Evolutionary conservation across 2,888 invertebrate genomes (phyloP).

Genomic region (Drosophila quasianomalipes): DNA sequence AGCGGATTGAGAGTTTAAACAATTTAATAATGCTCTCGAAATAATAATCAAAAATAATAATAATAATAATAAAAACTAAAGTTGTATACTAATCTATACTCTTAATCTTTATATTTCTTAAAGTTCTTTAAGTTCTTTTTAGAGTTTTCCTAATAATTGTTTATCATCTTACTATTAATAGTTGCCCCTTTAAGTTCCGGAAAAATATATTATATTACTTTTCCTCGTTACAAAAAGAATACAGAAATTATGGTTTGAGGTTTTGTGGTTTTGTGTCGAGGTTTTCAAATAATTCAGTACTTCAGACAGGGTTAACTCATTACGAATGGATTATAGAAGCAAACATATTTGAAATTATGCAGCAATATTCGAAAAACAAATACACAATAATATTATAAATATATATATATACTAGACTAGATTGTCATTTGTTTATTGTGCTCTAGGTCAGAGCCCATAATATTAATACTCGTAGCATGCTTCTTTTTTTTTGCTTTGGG

Average conservation of each 20-base stretch:
- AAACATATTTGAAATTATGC: background rate
- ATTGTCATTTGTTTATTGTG: conserved; percentile 44
- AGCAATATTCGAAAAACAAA: background rate
- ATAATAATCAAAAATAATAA: background rate
- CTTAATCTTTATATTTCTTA: background rate
- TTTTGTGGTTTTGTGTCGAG: background rate
- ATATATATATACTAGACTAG: background rate
- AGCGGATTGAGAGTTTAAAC: background rate
- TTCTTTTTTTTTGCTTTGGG: conserved; percentile 28
- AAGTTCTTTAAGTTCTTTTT: background rate
- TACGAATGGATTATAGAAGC: background rate
- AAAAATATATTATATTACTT: background rate
- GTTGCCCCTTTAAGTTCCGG: background rate
- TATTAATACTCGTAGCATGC: conserved; percentile 11
- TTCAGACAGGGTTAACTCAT: background rate
- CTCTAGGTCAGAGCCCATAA: conserved; percentile 65
- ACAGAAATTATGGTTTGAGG: background rate
- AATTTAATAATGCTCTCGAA: conserved; percentile 7
- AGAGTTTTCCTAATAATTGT: background rate
- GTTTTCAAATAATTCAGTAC: background rate
- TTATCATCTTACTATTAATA: background rate
- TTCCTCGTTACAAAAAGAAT: background rate
- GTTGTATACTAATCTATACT: background rate
- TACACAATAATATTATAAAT: background rate
- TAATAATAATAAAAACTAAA: background rate